Base-by-base conservation (phyloP, 2,888 invertebrate species). In the Diarsia dahlii region DNA sequence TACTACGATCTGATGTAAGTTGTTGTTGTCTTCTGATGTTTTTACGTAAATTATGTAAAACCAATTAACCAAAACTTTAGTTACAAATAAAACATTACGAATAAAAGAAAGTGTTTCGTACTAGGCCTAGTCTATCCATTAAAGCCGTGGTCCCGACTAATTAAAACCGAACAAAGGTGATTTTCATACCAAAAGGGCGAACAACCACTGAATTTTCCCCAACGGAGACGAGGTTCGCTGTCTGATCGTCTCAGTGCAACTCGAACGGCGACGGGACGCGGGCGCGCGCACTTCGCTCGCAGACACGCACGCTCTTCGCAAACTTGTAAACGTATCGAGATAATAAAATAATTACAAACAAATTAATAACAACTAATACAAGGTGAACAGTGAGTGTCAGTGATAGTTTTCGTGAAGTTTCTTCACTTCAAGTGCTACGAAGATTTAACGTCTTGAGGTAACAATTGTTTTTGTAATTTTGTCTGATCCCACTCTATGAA, bases 171-270 rank as follows among this genome's bases (percentile, higher is more conserved):
- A 76, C 52, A 78, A 67, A 71, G 54, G 34, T 66, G 45, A 71
- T 78, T 74, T 84, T 71, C 45, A n/a, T 71, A 64, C 52, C 28
- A 76, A 84, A 85, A 86, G 87, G 89, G 88, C 81, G 74, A 28
- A 76, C 78, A 72, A 76, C 76, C 71, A 83, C 87, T 84, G 79
- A 89, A 86, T 82, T 87, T 86, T 87, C 79, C 85, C 84, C 78
- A 71, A 72, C 76, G 60, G 66, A 77, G 82, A n/a, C 72, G 64
- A 76, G 71, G n/a, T 78, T n/a, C 15, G 3, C 45, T 63, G 63
- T 46, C 28, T 74, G 18, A 63, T 66, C 34, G 77, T 84, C 81
- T 91, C 94, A 95, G 95, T 95, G 87, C 89, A 91, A 88, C 87
- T 85, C 84, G 86, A 89, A 80, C 92, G 72, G 73, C 74, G 81